Base-by-base conservation (phyloP, 2,113 vertebrate species). In the Hipposideros armiger region DNA sequence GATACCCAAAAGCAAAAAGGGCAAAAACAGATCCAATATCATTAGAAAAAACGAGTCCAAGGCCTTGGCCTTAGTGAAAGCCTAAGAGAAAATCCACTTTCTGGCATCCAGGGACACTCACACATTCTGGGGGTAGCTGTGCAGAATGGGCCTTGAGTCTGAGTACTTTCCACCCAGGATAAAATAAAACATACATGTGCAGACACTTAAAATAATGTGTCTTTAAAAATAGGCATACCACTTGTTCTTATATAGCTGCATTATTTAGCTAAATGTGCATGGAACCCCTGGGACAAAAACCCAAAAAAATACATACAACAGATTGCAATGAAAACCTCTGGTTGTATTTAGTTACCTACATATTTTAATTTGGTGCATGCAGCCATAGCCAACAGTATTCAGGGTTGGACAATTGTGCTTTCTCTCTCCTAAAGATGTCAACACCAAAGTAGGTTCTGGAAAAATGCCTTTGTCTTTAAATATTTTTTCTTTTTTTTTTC, bases 231-330 rank as follows among this genome's bases (percentile, higher is more conserved):
- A 95, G 66, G 60, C 70, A 74, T n/a, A 81, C 66, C 95, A 93
- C 89, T 94, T 97, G 73, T 70, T 96, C 91, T 95, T 95, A 88
- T 73, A 95, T 72, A 92, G 92, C 64, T 85, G 89, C 72, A 90
- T 74, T 95, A 69, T 92, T 97, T 97, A 94, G 77, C 86, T 96
- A 97, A 96, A 96, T 93, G 96, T 96, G 92, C 36, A 91, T 88
- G 64, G 66, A 96, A 96, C 70, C 94, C 62, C 95, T 96, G 85
- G 88, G 62, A 94, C 88, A 85, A 60, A 96, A 95, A 78, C 36
- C 80, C 50, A 70, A 85, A 96, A 92, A 93, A 86, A 70, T 52
- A 83, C 73, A 77, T 74, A 82, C 14, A 95, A 88, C 85, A 96
- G 81, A 95, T 86, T 94, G 73, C 90, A 89, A 45, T 56, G 72